phyloP scores from a whole-genome alignment of 2,888 invertebrate genomes.

The Dolomedes plantarius region DNA sequence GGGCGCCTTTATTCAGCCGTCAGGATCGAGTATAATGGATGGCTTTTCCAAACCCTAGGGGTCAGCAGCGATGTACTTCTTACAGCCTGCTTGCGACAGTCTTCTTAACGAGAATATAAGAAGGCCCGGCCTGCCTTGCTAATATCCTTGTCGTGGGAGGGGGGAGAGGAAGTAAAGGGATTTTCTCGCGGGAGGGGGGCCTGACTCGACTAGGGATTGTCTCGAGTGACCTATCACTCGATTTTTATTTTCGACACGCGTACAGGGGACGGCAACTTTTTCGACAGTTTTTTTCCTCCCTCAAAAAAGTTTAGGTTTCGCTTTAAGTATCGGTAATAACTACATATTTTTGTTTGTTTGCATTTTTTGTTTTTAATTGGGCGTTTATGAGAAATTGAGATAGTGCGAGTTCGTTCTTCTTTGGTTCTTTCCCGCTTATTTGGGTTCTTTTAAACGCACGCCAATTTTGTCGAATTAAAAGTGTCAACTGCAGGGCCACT shows the following conservation, averaged over 20 bases:
- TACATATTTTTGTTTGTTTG: conserved; percentile 11
- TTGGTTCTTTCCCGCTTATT: background rate
- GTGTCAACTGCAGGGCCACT: conserved; percentile 40
- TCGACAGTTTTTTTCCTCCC: conserved; percentile 15
- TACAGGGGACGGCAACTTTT: conserved; percentile 48
- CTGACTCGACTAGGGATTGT: conserved; percentile 69
- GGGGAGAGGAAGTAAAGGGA: conserved; percentile 37
- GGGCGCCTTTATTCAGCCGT: conserved; percentile 70
- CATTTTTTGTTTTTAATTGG: conserved; percentile 18
- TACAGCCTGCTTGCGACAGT: conserved; percentile 70
- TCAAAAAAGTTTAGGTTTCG: conserved; percentile 1
- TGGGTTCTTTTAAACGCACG: background rate
- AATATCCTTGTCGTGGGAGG: conserved; percentile 70
- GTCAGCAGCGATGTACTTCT: conserved; percentile 71
- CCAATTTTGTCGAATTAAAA: conserved; percentile 48
- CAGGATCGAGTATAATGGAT: conserved; percentile 71
- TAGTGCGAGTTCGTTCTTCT: background rate
- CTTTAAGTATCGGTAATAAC: conserved; percentile 42
- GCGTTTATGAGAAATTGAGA: background rate
- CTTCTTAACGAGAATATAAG: conserved; percentile 72
- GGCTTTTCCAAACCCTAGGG: conserved; percentile 71
- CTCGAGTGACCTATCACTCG: conserved; percentile 71
- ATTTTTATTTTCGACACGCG: conserved; percentile 66
- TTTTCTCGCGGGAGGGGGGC: conserved; percentile 49
- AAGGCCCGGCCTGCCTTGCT: conserved; percentile 65